phyloP scores from a whole-genome alignment of 2,888 invertebrate genomes.

The Saturnia pavonia region DNA sequence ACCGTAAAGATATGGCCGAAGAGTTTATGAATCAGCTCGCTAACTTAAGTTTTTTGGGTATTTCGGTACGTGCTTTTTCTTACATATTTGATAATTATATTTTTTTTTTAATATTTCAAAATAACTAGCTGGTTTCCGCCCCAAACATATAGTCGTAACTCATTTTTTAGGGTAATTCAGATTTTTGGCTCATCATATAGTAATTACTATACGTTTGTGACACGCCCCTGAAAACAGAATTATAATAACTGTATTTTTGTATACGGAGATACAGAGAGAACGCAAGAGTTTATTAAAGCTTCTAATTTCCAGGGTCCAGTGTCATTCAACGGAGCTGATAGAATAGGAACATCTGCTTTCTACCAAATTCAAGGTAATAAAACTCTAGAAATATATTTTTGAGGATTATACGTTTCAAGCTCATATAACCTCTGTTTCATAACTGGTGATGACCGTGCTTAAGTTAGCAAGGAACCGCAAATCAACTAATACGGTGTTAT shows the following conservation, averaged over 20 bases:
- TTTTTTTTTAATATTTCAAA: too few relatives aligned
- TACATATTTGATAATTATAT: background rate
- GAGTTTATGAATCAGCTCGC: conserved; percentile 87
- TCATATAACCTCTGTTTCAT: background rate
- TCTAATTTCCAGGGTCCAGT: conserved; percentile 89
- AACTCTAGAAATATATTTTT: background rate
- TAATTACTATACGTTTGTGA: too few relatives aligned
- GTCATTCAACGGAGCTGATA: conserved; percentile 93
- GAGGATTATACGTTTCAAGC: background rate
- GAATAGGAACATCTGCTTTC: conserved; percentile 93
- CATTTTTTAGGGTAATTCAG: too few relatives aligned
- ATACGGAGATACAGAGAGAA: too few relatives aligned
- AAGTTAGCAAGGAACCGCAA: background rate
- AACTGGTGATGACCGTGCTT: too few relatives aligned
- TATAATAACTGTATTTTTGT: too few relatives aligned
- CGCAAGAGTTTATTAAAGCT: too few relatives aligned
- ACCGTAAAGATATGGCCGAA: conserved; percentile 86
- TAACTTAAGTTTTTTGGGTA: conserved; percentile 89
- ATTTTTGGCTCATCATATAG: too few relatives aligned
- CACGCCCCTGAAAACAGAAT: too few relatives aligned
- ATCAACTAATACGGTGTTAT: background rate
- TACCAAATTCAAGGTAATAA: conserved; percentile 92
- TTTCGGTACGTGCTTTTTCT: conserved; percentile 87
- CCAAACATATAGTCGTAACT: too few relatives aligned
- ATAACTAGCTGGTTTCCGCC: too few relatives aligned